Evolutionary conservation across 2,888 invertebrate genomes (phyloP), one percentile per base, ranked within the genome.

Genomic region (Himalopsyche anomala): DNA sequence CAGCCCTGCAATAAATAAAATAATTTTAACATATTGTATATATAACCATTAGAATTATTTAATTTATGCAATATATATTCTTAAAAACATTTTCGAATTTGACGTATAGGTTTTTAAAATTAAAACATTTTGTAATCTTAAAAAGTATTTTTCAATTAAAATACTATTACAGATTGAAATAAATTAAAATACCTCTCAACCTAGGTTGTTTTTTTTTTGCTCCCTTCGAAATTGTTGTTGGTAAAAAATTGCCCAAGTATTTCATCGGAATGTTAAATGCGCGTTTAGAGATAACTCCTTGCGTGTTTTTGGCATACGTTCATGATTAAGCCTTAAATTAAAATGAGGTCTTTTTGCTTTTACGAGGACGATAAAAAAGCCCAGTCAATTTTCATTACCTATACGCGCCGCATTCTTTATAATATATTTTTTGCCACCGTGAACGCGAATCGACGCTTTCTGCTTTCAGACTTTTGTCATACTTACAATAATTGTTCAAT

Each of bases 261-360:
- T 83, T 56, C 80, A 54, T 45, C 62, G 87, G 87, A 87, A 87
- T 87, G 87, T 62, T 28, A 69, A 55, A 56, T 28, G 54, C 83
- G 45, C 51, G 80, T 79, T 84, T 54, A 80, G 87, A 55, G 40
- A 19, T 82, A 56, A 55, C 81, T 80, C 80, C 81, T 86, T 85
- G 86, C 86, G 88, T 86, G 88, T 80, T 85, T 85, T 82, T 84
- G 86, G 83, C 84, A 82, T 85, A 83, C 86, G 85, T 80, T 79
- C 83, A 82, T 81, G 87, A 85, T 87, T 87, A 87, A 87, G 83
- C 69, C 84, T 84, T 83, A 87, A 87, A 87, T 87, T 87, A 87
- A 87, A 87, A 87, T 81, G 83, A 85, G 80, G 80, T 79, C 85
- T 86, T 83, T 84, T 86, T 80, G 82, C 36, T 84, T 83, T 86